phyloP scores from a whole-genome alignment of 2,113 vertebrate species.

The Synchiropus splendidus region DNA sequence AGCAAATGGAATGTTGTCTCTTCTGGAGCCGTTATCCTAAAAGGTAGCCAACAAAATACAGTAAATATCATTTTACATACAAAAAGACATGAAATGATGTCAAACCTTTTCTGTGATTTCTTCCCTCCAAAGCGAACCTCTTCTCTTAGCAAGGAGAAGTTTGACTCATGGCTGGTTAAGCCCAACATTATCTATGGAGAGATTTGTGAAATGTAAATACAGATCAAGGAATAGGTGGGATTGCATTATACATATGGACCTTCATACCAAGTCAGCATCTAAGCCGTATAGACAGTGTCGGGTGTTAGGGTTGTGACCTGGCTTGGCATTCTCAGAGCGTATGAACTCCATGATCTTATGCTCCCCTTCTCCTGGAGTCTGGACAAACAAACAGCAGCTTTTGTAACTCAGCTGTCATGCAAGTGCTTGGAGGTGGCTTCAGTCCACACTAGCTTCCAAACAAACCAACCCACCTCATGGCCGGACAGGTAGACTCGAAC shows the following conservation, averaged over 20 bases:
- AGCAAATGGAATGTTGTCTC: slow-evolving; percentile 97
- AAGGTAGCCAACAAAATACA: slow-evolving; percentile 15
- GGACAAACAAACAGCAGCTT: slow-evolving; percentile 2
- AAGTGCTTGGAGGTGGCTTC: background rate
- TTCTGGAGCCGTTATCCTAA: slow-evolving; percentile 88
- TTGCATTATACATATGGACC: background rate
- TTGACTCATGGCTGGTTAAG: slow-evolving; percentile 92
- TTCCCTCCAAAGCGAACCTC: slow-evolving; percentile 97
- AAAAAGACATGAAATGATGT: background rate
- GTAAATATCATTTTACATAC: no score
- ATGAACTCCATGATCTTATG: slow-evolving; percentile 99
- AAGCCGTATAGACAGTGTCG: slow-evolving; percentile 96
- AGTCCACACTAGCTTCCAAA: background rate
- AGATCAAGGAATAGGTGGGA: no score
- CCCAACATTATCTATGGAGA: slow-evolving; percentile 89
- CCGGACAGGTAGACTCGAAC: slow-evolving; percentile 91
- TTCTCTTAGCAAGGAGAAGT: slow-evolving; percentile 96
- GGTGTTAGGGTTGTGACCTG: slow-evolving; percentile 85
- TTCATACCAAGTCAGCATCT: slow-evolving; percentile 91
- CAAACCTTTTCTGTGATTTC: slow-evolving; percentile 89
- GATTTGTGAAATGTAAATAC: no score
- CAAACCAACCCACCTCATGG: slow-evolving; percentile 77
- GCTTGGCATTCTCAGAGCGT: slow-evolving; percentile 81
- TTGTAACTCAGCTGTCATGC: background rate
- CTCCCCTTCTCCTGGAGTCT: slow-evolving; percentile 97